Conservation (phyloP, 2,113 vertebrate genomes). For the Halcyon malimbica region DNA sequence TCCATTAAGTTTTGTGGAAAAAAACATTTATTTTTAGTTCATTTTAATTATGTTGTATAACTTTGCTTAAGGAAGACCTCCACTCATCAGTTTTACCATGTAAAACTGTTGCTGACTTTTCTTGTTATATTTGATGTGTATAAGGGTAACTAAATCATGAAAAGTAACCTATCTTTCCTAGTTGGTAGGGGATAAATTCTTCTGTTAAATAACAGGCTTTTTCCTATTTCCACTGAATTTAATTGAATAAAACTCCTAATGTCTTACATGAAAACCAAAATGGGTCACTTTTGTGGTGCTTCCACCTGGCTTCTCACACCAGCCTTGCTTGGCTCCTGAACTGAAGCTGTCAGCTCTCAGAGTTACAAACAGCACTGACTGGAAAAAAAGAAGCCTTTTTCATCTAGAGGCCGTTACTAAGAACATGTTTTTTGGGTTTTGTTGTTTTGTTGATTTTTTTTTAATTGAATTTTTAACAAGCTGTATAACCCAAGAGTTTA, state of each 20-base stretch:
- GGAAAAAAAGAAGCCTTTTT: not conserved
- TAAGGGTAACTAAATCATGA: not conserved
- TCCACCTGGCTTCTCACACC: not conserved
- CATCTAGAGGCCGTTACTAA: not conserved
- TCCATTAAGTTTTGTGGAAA: not conserved
- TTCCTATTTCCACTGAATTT: not conserved
- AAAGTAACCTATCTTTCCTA: not conserved
- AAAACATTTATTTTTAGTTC: not conserved
- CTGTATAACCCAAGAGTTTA: slow-evolving; percentile 5
- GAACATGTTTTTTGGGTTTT: not conserved
- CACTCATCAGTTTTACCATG: not conserved
- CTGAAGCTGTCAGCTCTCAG: not conserved
- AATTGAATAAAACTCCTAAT: not conserved
- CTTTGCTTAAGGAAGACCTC: not conserved
- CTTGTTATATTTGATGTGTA: not conserved
- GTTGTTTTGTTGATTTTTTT: not conserved
- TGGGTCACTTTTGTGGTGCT: not conserved
- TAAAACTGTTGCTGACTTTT: not conserved
- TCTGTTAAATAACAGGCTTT: not conserved
- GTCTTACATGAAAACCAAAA: not conserved
- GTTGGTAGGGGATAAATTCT: not conserved
- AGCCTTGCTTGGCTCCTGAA: not conserved
- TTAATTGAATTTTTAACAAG: not conserved
- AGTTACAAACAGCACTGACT: not conserved
- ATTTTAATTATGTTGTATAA: not conserved